Evolutionary conservation across 1,140 invertebrate genomes (phyloP), one percentile per base, ranked within the genome.

Genomic region (Sitophilus oryzae): DNA sequence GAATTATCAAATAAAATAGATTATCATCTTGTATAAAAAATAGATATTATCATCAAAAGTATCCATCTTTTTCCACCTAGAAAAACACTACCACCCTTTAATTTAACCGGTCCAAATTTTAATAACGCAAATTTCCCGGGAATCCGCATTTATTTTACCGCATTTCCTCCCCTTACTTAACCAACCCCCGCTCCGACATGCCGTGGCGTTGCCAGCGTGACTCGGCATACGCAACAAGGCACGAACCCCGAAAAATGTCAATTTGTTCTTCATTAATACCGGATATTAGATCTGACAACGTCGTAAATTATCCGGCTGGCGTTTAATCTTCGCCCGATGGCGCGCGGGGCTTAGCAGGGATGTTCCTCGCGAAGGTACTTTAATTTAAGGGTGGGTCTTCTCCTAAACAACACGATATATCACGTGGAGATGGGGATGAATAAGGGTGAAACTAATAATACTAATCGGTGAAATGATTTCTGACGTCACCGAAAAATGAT

Each of bases 181-280:
- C n/a, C n/a, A n/a, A n/a, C 35, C 52, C 36, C 35, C 36, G 10
- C 18, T 43, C 15, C 36, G n/a, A 30, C 34, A 19, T 35, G 21
- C 36, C 15, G 38, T 3, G n/a, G 22, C 14, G 3, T 44, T 38
- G 21, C 22, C 52, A 10, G 54, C 65, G 63, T 67, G 65, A 65
- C 65, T 67, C 59, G 56, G 65, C 65, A 67, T 67, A 67, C 63
- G 58, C 59, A 67, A 65, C 63, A 59, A 63, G 63, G n/a, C 65
- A 67, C 65, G 65, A 61, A 67, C 65, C 65, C 65, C 52, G 62
- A 67, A 67, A 67, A 67, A 67, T 65, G 65, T 67, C 65, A 67
- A 67, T 67, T 67, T 65, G 65, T 65, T 67, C 65, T 62, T 65
- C 65, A 67, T 67, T 67, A 67, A 67, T 67, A 52, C 52, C 46